phyloP scores from a whole-genome alignment of 2,113 vertebrate genomes.

The Psilopsiagon aurifrons region DNA sequence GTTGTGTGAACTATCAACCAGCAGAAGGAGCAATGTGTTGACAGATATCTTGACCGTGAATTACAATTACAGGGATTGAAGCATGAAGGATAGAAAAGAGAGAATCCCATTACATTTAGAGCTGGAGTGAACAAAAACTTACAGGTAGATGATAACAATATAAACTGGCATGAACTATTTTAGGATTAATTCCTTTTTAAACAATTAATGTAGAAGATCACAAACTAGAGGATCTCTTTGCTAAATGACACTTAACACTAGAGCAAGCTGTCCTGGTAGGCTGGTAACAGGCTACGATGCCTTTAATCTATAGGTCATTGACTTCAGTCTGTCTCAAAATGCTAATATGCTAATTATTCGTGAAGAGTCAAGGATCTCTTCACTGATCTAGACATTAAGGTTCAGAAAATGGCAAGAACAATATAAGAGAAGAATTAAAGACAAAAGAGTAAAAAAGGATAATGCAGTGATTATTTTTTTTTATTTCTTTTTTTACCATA shows the following conservation, averaged over 20 bases:
- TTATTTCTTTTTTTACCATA: background rate
- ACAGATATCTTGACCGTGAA: slow-evolving; percentile 3
- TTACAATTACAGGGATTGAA: slow-evolving; percentile 16
- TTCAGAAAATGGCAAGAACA: slow-evolving; percentile 2
- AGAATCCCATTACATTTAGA: background rate
- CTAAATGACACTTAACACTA: background rate
- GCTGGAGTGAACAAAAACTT: background rate
- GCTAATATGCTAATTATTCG: background rate
- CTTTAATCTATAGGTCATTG: background rate
- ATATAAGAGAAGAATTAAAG: background rate
- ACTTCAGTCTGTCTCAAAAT: background rate
- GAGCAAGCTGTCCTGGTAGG: background rate
- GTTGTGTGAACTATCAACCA: slow-evolving; percentile 6
- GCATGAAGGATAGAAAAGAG: background rate
- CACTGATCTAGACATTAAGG: background rate
- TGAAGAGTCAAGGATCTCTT: background rate
- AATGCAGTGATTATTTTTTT: background rate
- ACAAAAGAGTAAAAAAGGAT: background rate
- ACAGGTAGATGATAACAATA: background rate
- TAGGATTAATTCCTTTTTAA: background rate
- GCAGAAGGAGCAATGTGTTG: slow-evolving; percentile 14
- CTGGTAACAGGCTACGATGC: background rate
- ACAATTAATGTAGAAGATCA: background rate
- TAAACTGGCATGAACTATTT: background rate
- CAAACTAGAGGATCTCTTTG: background rate